phyloP scores from a whole-genome alignment of 1,140 invertebrate species.

The Diuraphis noxia region DNA sequence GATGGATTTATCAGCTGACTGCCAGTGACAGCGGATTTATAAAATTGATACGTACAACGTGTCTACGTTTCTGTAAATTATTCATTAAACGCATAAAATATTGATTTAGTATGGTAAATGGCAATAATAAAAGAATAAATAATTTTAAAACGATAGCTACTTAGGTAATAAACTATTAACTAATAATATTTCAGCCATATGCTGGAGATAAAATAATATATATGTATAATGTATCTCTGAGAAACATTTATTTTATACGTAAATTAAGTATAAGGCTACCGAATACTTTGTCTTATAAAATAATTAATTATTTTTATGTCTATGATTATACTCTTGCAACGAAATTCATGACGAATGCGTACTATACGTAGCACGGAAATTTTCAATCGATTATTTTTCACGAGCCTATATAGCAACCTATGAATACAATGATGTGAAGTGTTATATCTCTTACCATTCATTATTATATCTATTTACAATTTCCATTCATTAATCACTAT shows the following conservation, averaged over 20 bases:
- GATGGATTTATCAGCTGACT: not conserved
- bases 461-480: too few relatives aligned
- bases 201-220: not conserved
- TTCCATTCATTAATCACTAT: not conserved
- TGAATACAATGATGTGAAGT: too few relatives aligned
- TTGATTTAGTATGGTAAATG: not conserved
- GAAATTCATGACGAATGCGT: too few relatives aligned
- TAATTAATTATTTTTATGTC: not conserved
- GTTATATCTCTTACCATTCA: not conserved
- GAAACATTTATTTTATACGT: not conserved
- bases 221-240: not conserved
- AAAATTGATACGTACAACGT: not conserved
- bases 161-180: too few relatives aligned
- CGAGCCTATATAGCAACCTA: too few relatives aligned
- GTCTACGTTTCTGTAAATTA: not conserved
- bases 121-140: not conserved
- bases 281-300: not conserved
- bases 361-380: too few relatives aligned
- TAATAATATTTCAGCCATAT: not conserved
- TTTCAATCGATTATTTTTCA: too few relatives aligned
- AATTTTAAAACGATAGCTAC: not conserved
- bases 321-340: too few relatives aligned
- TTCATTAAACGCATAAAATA: not conserved
- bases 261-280: not conserved
- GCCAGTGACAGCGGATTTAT: not conserved